Percentiles rank a stretch among this genome's conserved stretches.
Conservation (phyloP, 2,888 invertebrate species). For the Napeogenes inachia region DNA sequence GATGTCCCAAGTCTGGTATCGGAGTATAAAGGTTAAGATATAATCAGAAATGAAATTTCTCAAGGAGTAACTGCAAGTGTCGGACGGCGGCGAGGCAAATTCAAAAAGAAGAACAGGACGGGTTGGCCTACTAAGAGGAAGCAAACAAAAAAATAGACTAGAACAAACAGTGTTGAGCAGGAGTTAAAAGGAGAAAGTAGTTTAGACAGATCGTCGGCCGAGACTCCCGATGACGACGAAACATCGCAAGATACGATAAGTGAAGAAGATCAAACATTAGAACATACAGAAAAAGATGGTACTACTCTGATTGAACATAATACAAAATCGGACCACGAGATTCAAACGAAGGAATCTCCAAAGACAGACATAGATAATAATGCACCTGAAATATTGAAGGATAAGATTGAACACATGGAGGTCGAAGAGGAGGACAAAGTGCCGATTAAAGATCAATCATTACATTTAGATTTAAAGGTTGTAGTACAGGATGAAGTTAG, state of each 20-base stretch:
- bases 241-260: slow-evolving; percentile 52
- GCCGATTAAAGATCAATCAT: slow-evolving; percentile 35
- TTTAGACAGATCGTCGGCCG: slow-evolving; percentile 55
- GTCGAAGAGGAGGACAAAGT: slow-evolving; percentile 26
- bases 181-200: slow-evolving; percentile 48
- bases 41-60: slow-evolving; percentile 60
- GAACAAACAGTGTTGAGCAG: slow-evolving; percentile 50
- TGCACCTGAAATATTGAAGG: slow-evolving; percentile 20
- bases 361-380: slow-evolving; percentile 18
- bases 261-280: slow-evolving; percentile 50
- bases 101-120: slow-evolving; percentile 85
- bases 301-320: slow-evolving; percentile 33
- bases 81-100: slow-evolving; percentile 66
- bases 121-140: slow-evolving; percentile 85
- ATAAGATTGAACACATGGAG: slow-evolving; percentile 33
- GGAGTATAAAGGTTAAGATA: slow-evolving; percentile 64
- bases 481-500: slow-evolving; percentile 40
- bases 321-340: slow-evolving; percentile 33
- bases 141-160: slow-evolving; percentile 51
- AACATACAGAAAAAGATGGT: slow-evolving; percentile 46
- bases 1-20: slow-evolving; percentile 68
- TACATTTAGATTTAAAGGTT: slow-evolving; percentile 46
- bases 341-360: slow-evolving; percentile 20
- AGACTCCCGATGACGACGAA: slow-evolving; percentile 51
- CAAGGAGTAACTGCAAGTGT: slow-evolving; percentile 43